phyloP scores from a whole-genome alignment of 2,888 invertebrate species.

The Limnephilus auricula region DNA sequence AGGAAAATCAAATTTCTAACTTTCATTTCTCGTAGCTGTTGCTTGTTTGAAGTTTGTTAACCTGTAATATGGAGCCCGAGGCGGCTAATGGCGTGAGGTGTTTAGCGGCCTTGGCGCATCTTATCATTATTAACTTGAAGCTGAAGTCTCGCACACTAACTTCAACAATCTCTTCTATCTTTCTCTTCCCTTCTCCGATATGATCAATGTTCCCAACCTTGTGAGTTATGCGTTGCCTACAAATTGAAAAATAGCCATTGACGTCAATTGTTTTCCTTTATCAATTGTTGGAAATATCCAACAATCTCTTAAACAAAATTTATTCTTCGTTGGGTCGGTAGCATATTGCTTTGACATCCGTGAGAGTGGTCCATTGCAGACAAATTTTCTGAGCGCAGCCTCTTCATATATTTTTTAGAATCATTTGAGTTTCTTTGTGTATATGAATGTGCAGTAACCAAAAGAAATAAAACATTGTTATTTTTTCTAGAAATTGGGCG shows the following conservation, averaged over 20 bases:
- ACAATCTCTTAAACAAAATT: no score
- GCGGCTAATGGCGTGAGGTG: background rate
- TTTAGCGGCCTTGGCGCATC: background rate
- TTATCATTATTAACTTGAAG: slow-evolving; percentile 2
- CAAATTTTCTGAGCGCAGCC: no score
- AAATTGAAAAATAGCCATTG: background rate
- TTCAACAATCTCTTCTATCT: background rate
- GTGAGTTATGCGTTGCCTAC: background rate
- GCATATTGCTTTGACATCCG: no score
- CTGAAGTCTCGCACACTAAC: background rate
- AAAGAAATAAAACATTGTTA: no score
- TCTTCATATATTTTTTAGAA: no score
- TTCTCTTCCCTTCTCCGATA: background rate
- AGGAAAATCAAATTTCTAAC: background rate
- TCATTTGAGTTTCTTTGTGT: no score
- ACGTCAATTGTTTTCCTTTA: no score
- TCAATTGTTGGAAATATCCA: no score
- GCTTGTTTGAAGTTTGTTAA: background rate
- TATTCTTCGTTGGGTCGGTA: no score
- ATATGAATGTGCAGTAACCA: no score
- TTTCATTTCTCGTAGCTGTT: background rate
- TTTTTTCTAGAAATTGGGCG: no score
- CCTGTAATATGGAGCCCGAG: background rate
- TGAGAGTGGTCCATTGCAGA: no score
- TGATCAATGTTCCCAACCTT: background rate